Percentiles rank a stretch among this genome's conserved stretches.
Conservation (phyloP, 2,113 vertebrate species). For the Pionites leucogaster region DNA sequence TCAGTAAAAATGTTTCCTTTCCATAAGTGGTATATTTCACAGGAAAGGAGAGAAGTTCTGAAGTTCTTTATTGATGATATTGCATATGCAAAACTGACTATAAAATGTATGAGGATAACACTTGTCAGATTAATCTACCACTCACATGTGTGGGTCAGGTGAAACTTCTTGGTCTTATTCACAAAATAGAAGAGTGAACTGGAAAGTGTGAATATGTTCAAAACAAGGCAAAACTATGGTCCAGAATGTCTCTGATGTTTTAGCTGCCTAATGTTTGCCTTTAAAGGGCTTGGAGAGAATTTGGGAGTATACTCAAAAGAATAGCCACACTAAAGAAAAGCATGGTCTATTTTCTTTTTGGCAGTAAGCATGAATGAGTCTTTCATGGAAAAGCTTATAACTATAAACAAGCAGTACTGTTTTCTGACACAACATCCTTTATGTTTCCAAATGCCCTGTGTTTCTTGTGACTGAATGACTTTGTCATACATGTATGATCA, state of each 20-base stretch:
- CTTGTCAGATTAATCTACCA: neutral
- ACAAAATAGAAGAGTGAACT: neutral
- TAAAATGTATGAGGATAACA: fast-evolving
- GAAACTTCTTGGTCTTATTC: neutral
- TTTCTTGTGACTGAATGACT: neutral
- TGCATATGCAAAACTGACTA: neutral
- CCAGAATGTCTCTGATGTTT: neutral
- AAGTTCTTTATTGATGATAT: neutral
- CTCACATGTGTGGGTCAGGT: neutral
- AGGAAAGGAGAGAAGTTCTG: neutral
- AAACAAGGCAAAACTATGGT: neutral
- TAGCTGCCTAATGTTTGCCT: neutral
- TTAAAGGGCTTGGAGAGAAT: neutral
- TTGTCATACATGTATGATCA: neutral
- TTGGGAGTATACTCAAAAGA: neutral
- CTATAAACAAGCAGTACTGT: neutral
- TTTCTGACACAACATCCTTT: neutral
- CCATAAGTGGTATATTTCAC: neutral
- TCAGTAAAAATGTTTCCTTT: neutral
- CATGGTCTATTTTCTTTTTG: neutral
- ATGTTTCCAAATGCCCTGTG: neutral
- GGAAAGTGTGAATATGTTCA: neutral
- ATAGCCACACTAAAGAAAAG: neutral
- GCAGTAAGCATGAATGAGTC: neutral
- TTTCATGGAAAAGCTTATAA: neutral